A percentile compares a stretch with the other conserved stretches of the same genome.
Evolutionary conservation across 2,113 vertebrate species (phyloP).

Genomic region (Callopanchax toddi): DNA sequence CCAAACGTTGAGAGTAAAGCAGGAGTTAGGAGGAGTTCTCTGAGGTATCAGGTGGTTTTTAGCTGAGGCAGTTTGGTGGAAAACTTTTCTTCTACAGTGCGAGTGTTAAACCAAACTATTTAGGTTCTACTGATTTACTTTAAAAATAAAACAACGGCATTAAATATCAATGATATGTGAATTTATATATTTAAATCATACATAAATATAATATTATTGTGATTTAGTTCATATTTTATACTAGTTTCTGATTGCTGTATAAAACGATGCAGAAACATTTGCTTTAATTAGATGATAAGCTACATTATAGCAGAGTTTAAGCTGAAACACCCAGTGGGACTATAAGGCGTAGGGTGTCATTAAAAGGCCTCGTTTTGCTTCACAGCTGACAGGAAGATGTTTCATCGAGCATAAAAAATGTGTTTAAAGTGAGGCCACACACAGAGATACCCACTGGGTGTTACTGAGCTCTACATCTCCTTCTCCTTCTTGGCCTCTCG

Average conservation of each 20-base stretch:
- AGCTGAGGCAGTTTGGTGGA: constrained; percentile 40
- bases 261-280: neutral
- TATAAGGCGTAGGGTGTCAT: constrained; percentile 33
- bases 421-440: too few relatives aligned
- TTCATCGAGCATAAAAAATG: neutral
- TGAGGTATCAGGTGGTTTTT: constrained; percentile 70
- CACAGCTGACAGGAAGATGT: constrained; percentile 2
- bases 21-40: constrained; percentile 11
- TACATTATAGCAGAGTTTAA: constrained; percentile 32
- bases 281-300: constrained; percentile 7
- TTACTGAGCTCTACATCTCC: constrained; percentile 60
- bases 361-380: constrained; percentile 17
- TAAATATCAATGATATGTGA: constrained; percentile 2
- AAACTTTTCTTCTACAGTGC: constrained; percentile 2
- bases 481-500: constrained; percentile 74
- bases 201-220: constrained; percentile 5
- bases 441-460: constrained; percentile 9
- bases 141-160: constrained; percentile 9
- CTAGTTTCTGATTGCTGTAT: neutral
- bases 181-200: neutral
- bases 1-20: constrained; percentile 23
- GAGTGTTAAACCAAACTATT: constrained; percentile 17
- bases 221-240: constrained; percentile 9
- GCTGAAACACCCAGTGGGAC: constrained; percentile 15
- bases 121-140: neutral